phyloP scores from a whole-genome alignment of 2,888 invertebrate species.

The Tryphoninae sp. region DNA sequence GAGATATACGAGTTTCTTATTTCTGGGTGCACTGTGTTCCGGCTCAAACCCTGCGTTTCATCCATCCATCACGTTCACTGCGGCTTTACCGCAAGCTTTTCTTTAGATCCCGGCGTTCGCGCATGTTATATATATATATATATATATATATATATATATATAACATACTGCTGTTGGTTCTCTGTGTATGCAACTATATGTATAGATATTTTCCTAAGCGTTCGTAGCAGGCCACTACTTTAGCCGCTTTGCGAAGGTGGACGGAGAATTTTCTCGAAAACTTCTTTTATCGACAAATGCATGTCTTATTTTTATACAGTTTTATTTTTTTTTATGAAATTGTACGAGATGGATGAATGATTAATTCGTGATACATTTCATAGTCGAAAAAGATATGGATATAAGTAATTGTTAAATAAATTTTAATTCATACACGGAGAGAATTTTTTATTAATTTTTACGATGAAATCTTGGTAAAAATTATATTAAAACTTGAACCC shows the following conservation, averaged over 20 bases:
- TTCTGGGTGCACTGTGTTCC: conserved; percentile 29
- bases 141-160: not conserved
- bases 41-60: conserved; percentile 26
- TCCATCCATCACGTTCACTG: conserved; percentile 47
- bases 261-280: not conserved
- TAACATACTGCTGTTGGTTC: not conserved
- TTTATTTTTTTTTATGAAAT: not conserved
- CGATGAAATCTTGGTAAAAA: too few species aligned
- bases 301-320: not conserved
- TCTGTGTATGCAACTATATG: too few species aligned
- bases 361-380: not conserved
- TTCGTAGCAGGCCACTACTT: not conserved
- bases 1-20: conserved; percentile 11
- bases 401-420: not conserved
- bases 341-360: not conserved
- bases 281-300: not conserved
- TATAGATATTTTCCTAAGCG: not conserved
- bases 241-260: not conserved
- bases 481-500: too few species aligned
- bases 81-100: conserved; percentile 27
- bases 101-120: conserved; percentile 11
- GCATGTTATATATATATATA: not conserved
- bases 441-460: too few species aligned
- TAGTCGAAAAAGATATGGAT: not conserved
- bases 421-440: not conserved